Base-by-base conservation (phyloP, 2,888 invertebrate species). In the Scaptomyza cyrtandrae region DNA sequence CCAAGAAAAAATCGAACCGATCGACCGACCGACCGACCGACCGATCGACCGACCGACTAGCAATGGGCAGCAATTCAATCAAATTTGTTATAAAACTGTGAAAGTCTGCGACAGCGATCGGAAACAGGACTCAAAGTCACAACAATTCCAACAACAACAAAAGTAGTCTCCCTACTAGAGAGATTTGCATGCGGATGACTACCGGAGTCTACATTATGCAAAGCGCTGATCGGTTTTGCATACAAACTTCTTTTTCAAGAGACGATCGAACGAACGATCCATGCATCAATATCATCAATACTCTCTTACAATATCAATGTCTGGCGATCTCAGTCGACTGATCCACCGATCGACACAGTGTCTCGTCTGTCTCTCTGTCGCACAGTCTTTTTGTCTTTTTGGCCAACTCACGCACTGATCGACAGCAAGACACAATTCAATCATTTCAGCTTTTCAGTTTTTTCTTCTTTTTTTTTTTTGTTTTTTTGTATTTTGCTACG, bases 71-170 rank as follows among this genome's bases (percentile, higher is more conserved):
- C 82, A 80, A 80, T 80, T 81, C 88, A 83, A 89, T 90, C 89
- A 90, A 90, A 89, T 89, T 89, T 89, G 89, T 90, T 89, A 87
- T 85, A 84, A 86, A 88, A 88, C 86, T 88, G 89, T 89, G 86
- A 87, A 79, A 75, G 80, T 81, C 77, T 53, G 72, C 74, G 80
- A 84, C 86, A 88, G 78, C 74, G 71, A 85, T 75, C 80, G 86
- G 89, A 88, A 88, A 87, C 82, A 81, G 86, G 80, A 81, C 85
- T 86, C 85, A 85, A 86, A 71, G 76, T 71, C 77, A 63, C 55
- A 49, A 53, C n/a, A 57, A 33, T 33, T 31, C 35, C 49, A 14
- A 19, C 31, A 39, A 45, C 39, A 52, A 14, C 16, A 61, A 31
- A 3, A 31, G 9, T 37, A 67, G 53, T 41, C 41, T 41, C 41